Evolutionary conservation across 2,113 vertebrate species (phyloP), one percentile per base, ranked within the genome.

Genomic region (Mesoclemmys tuberculata): DNA sequence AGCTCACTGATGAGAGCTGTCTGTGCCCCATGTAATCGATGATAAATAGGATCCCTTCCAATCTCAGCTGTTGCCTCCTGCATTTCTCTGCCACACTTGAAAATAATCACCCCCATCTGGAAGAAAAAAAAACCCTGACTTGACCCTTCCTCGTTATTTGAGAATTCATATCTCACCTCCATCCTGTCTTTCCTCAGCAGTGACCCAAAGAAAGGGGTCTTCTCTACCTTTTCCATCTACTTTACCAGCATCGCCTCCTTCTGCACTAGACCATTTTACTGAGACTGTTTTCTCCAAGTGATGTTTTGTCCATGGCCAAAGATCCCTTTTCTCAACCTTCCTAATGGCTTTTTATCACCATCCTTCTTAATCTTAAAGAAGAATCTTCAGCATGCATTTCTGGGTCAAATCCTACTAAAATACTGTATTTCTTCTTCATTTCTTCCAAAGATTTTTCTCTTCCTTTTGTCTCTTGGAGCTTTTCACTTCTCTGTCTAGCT

Each of bases 81-180:
- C 79, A 82, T 90, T 86, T 95, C 92, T 95, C 88, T 96, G 94
- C 91, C 91, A 92, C 71, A 61, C 92, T 96, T 96, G 87, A 96
- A 96, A 97, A 94, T 93, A 0, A 95, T 92, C 84, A 87, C 92
- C 84, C 87, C 91, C 93, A 90, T 97, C 96, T 89, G 93, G 93
- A 96, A 81, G 90, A 95, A 64, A 84, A 94, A 91, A 84, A 84
- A 96, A 93, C 64, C 85, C 71, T 71, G 95, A 93, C 91, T 95
- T 61, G 95, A 95, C 95, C 91, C 96, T 87, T 94, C 89, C 84
- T 95, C 87, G 71, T 97, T 95, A 94, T 56, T 95, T 96, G 82
- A 1, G 0, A 44, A 80, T 84, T 74, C 46, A 93, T 89, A 90
- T 84, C 94, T 71, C n/a, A 21, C 91, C 55, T 88, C n/a, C 93